Evolutionary conservation across 2,888 invertebrate species (phyloP).

Genomic region (Drosophila tanythrix): DNA sequence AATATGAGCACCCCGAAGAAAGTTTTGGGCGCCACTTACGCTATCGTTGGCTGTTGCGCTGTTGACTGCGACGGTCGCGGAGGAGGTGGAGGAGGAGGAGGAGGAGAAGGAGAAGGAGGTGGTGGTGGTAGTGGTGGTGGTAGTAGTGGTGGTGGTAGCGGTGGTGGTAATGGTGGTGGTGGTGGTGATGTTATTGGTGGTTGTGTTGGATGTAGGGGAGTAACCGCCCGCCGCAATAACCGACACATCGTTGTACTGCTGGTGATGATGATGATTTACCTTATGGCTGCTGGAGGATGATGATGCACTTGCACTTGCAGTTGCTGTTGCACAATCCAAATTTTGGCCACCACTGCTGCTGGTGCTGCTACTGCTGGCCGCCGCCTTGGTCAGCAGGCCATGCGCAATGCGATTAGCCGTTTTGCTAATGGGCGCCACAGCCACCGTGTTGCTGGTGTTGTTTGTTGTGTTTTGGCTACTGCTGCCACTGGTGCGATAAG

Average conservation of each 20-base stretch:
- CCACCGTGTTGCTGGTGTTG: constrained; percentile 3
- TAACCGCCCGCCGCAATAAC: background rate
- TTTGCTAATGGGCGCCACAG: constrained; percentile 39
- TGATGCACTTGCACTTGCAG: constrained; percentile 6
- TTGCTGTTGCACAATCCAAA: background rate
- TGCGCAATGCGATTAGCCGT: constrained; percentile 49
- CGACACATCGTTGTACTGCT: constrained; percentile 19
- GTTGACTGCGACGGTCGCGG: constrained; percentile 32
- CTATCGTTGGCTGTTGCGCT: constrained; percentile 67
- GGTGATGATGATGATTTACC: constrained; percentile 53
- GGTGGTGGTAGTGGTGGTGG: constrained; percentile 3
- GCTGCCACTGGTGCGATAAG: constrained; percentile 67
- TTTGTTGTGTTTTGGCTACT: constrained; percentile 2
- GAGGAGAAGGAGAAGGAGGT: constrained; percentile 9
- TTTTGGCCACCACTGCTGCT: background rate
- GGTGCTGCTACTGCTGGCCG: background rate
- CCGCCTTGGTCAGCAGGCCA: constrained; percentile 40
- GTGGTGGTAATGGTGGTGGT: constrained; percentile 7
- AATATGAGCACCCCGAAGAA: constrained; percentile 30
- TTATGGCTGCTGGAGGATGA: constrained; percentile 44
- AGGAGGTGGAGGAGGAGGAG: constrained; percentile 28
- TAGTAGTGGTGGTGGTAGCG: constrained; percentile 3
- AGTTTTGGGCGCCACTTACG: constrained; percentile 66
- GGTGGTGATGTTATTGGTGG: constrained; percentile 10
- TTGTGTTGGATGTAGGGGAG: constrained; percentile 11